phyloP scores from a whole-genome alignment of 1,140 invertebrate species.

The Scaptomyza hsui region DNA sequence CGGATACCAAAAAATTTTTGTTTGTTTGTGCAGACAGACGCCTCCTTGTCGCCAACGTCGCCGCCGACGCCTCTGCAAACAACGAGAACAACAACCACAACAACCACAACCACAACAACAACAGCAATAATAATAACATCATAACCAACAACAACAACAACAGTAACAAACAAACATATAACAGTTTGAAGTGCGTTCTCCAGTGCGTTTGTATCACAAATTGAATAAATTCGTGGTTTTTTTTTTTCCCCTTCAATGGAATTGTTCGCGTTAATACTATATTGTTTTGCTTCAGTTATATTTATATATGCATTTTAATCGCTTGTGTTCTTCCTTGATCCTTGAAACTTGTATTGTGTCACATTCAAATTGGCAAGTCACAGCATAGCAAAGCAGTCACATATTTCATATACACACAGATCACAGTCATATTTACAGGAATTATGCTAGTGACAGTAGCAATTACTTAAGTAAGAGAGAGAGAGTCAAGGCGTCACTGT shows the following conservation, averaged over 20 bases:
- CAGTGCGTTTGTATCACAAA: conserved; percentile 4
- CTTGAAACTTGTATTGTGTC: neutral
- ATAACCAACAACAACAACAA: conserved; percentile 27
- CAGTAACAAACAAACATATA: conserved; percentile 13
- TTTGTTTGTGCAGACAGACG: conserved; percentile 60
- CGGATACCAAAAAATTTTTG: conserved; percentile 65
- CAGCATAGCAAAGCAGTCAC: neutral
- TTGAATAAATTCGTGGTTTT: neutral
- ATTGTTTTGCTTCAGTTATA: conserved; percentile 26
- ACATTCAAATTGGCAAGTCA: neutral
- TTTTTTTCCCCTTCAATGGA: neutral
- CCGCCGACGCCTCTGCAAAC: conserved; percentile 40
- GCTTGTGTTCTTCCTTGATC: conserved; percentile 35
- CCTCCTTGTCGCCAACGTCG: conserved; percentile 60
- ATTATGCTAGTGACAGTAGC: neutral
- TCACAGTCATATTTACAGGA: neutral
- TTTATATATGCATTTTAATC: conserved; percentile 25
- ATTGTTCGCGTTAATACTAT: conserved; percentile 10
- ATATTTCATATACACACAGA: neutral
- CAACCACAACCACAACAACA: conserved; percentile 25
- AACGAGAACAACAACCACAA: conserved; percentile 13
- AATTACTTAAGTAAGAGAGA: neutral
- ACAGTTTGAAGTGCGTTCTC: conserved; percentile 11
- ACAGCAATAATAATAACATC: conserved; percentile 14
- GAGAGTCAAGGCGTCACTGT: neutral